phyloP scores from a whole-genome alignment of 1,140 invertebrate genomes.

The Cotesia chilonis region DNA sequence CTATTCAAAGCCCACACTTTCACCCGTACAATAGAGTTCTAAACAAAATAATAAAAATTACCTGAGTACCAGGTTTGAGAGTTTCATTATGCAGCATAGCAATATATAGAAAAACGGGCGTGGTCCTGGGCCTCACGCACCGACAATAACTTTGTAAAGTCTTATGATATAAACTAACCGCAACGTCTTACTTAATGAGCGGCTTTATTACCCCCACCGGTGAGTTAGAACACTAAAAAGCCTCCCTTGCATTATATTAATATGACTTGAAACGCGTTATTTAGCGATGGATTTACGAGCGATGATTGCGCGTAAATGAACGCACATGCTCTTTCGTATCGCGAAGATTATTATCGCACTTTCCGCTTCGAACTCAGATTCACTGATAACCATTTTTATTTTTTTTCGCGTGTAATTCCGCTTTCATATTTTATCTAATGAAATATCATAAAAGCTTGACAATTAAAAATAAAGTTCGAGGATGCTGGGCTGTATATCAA shows the following conservation, averaged over 20 bases:
- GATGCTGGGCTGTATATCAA: constrained; percentile 37
- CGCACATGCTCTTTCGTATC: constrained; percentile 29
- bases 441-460: too few relatives aligned
- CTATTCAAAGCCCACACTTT: too few relatives aligned
- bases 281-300: constrained; percentile 55
- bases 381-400: constrained; percentile 20
- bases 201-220: constrained; percentile 51
- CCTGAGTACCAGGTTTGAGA: constrained; percentile 35
- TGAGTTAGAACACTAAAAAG: constrained; percentile 3
- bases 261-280: constrained; percentile 49
- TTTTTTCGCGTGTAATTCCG: background rate
- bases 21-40: background rate
- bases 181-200: constrained; percentile 57
- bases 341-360: constrained; percentile 5
- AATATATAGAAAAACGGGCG: constrained; percentile 42
- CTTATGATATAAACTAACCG: constrained; percentile 56
- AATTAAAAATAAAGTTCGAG: background rate
- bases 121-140: constrained; percentile 49
- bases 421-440: background rate
- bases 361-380: constrained; percentile 29
- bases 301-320: constrained; percentile 48
- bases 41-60: background rate
- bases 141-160: constrained; percentile 55
- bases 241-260: constrained; percentile 13
- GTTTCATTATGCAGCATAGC: constrained; percentile 46